Conservation (phyloP, 2,113 vertebrate genomes). For the Gorsachius goisagi region DNA sequence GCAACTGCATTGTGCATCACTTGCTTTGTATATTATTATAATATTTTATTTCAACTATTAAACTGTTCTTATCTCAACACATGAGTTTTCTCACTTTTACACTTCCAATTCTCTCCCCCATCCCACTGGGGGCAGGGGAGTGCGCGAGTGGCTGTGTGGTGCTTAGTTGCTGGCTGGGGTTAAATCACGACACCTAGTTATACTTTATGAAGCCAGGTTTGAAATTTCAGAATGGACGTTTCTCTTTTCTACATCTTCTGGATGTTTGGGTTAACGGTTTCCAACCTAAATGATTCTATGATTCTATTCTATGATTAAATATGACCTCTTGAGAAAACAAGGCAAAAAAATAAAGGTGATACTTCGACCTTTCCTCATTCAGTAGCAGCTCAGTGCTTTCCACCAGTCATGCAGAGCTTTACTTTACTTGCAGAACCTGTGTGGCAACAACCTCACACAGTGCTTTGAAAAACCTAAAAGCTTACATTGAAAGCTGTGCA, state of each 20-base stretch:
- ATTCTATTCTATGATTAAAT: not conserved
- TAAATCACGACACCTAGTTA: too few species aligned
- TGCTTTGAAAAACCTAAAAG: not conserved
- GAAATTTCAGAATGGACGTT: not conserved
- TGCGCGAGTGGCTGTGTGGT: too few species aligned
- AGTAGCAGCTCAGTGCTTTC: not conserved
- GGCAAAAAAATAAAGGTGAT: not conserved
- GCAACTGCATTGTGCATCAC: too few species aligned
- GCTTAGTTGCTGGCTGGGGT: too few species aligned
- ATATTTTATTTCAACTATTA: too few species aligned
- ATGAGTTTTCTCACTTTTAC: too few species aligned
- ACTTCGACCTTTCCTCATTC: not conserved
- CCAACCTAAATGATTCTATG: too few species aligned
- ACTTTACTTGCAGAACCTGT: not conserved
- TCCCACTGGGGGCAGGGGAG: too few species aligned
- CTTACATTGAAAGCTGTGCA: not conserved
- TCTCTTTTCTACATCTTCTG: not conserved
- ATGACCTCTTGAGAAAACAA: not conserved
- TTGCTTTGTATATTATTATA: too few species aligned
- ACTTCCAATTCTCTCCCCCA: too few species aligned
- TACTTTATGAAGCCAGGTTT: not conserved
- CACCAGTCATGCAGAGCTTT: not conserved
- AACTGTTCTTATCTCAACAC: too few species aligned
- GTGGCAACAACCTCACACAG: not conserved
- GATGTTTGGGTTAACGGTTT: not conserved